Evolutionary conservation across 2,888 invertebrate species (phyloP), one percentile per base, ranked within the genome.

Genomic region (Coleophora flavipennella): DNA sequence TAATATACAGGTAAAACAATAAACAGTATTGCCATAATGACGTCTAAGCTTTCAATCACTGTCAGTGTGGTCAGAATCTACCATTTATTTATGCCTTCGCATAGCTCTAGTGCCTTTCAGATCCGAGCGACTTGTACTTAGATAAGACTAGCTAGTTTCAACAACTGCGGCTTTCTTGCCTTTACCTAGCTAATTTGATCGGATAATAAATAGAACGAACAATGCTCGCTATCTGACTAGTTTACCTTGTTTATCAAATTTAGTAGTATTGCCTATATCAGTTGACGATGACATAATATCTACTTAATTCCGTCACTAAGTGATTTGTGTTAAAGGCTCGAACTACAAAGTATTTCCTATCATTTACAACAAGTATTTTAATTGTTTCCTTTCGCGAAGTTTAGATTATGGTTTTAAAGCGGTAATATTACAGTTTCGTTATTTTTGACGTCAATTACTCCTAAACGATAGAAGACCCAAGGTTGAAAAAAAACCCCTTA

Each of bases 211-310:
- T 43, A 39, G 9, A 32, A 8, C 27, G 32, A 38, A 58, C 56
- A 61, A 58, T 54, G 50, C 49, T 49, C 45, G 50, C 54, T 54
- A 51, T 54, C 49, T 48, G 49, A 56, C 57, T 40, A 44, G 57
- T 50, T 44, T 50, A 63, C 57, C 61, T 55, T 59, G 62, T 65
- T 57, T 54, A 57, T 59, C 55, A 55, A 51, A 55, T 53, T 55
- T 52, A 52, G 51, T 54, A 6, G 20, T 6, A 20, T 20, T 20
- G 6, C 6, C 3, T 47, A 47, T 50, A 48, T 43, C 39, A 45
- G 40, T 28, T 38, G 43, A 39, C 42, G 48, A 50, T 53, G 45
- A 58, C n/a, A n/a, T n/a, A 20, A 20, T 55, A 46, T 43, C 53
- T 54, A 42, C 46, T 48, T 42, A 54, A 50, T 58, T 57, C 57